Conservation (phyloP, 2,797 vertebrate species). For the Melanotaenia maccullochi region DNA sequence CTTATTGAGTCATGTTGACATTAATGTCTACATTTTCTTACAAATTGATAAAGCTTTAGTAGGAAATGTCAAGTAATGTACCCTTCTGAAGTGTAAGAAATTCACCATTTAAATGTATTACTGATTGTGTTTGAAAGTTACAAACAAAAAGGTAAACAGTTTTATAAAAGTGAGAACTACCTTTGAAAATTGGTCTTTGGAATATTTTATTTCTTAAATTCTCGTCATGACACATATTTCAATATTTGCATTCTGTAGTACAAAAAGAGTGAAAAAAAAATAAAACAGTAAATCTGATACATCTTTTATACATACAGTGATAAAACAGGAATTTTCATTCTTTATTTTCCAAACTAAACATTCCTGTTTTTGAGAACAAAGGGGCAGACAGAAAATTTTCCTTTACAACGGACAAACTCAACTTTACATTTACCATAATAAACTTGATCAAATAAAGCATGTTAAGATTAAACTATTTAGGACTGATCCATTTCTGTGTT, state of each 20-base stretch:
- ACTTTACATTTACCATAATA: background rate
- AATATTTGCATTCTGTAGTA: slow-evolving; percentile 9
- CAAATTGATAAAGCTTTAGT: background rate
- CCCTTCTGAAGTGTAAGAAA: background rate
- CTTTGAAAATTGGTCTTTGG: background rate
- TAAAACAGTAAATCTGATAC: background rate
- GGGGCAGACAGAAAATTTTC: background rate
- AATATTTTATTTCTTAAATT: slow-evolving; percentile 33
- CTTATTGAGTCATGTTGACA: background rate
- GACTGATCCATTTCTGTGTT: slow-evolving; percentile 12
- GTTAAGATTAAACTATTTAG: background rate
- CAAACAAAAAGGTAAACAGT: background rate
- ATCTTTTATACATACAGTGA: background rate
- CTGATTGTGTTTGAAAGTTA: background rate
- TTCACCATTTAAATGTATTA: background rate
- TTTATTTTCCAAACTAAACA: slow-evolving; percentile 15
- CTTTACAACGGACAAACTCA: slow-evolving; percentile 4
- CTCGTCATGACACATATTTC: background rate
- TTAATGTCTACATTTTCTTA: background rate
- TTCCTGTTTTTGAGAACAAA: background rate
- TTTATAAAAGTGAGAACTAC: background rate
- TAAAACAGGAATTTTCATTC: background rate
- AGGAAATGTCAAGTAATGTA: background rate
- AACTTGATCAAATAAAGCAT: background rate
- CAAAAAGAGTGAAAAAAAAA: slow-evolving; percentile 20